Conservation (phyloP, 2,797 vertebrate genomes). For the Xiphorhynchus erythropygius region DNA sequence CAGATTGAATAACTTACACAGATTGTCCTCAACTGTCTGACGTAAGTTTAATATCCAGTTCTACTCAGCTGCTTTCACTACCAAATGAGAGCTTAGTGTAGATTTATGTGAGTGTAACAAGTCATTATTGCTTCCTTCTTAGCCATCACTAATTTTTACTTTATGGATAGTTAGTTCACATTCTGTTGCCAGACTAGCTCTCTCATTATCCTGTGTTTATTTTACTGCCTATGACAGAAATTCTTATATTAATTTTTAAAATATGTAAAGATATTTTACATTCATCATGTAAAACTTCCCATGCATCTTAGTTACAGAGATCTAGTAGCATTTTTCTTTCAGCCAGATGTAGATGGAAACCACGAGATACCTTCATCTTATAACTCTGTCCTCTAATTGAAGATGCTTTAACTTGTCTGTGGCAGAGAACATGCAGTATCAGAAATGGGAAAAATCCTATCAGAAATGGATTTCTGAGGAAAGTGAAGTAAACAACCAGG, state of each 20-base stretch:
- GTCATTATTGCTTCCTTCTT: background rate
- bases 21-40: background rate
- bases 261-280: background rate
- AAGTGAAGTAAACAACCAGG: too few species aligned
- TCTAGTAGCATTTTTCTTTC: background rate
- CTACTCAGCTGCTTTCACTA: background rate
- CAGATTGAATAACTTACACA: background rate
- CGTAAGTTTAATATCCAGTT: background rate
- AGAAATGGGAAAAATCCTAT: too few species aligned
- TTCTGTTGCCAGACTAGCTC: background rate
- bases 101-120: slow-evolving; percentile 2
- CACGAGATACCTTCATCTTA: background rate
- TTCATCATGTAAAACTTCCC: background rate
- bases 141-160: background rate
- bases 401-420: background rate
- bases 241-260: background rate
- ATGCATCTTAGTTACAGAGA: background rate
- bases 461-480: too few species aligned
- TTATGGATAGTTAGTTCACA: background rate
- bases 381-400: fast-evolving
- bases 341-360: background rate
- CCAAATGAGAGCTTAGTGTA: background rate
- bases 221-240: background rate
- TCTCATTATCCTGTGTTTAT: slow-evolving; percentile 1
- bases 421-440: too few species aligned